These are phyloP conservation scores for Alectura lathami DNA, from an alignment of 2,113 vertebrate genomes.

Conservation along the genomic window DNA sequence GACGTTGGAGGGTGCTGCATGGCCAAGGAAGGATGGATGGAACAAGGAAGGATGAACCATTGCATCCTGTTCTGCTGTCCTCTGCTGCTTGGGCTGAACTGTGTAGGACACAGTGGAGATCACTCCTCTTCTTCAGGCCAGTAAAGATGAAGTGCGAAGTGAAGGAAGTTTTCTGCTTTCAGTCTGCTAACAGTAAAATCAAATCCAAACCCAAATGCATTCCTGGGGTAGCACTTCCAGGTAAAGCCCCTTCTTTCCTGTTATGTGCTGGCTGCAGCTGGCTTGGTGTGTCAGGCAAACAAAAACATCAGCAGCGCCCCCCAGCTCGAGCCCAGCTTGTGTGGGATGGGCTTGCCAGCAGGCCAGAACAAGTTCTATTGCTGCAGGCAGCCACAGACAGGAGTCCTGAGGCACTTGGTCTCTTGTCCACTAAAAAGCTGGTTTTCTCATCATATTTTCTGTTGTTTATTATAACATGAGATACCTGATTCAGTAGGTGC, in stretches of 20 bases:
- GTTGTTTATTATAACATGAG: slow-evolving; percentile 5
- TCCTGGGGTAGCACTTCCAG: neutral
- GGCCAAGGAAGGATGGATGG: neutral
- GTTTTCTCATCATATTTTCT: neutral
- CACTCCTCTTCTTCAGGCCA: neutral
- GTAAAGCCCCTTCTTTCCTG: neutral
- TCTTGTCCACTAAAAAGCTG: neutral
- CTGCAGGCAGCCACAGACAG: neutral
- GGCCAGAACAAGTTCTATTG: neutral
- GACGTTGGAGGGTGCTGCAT: neutral
- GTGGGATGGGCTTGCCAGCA: neutral
- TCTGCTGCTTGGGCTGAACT: neutral
- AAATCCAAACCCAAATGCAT: neutral
- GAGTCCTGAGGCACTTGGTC: neutral
- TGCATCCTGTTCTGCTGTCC: neutral
- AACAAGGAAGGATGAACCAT: neutral
- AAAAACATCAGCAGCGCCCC: neutral
- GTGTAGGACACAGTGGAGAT: neutral
- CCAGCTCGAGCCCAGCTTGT: accelerated
- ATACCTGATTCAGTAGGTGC: slow-evolving; percentile 13
- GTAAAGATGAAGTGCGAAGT: neutral
- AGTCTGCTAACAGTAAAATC: neutral
- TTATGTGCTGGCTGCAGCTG: neutral
- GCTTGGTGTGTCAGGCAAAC: neutral
- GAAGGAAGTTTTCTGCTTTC: neutral